Evolutionary conservation across 2,113 vertebrate species (phyloP), one percentile per base, ranked within the genome.

Genomic region (Blennius ocellaris): DNA sequence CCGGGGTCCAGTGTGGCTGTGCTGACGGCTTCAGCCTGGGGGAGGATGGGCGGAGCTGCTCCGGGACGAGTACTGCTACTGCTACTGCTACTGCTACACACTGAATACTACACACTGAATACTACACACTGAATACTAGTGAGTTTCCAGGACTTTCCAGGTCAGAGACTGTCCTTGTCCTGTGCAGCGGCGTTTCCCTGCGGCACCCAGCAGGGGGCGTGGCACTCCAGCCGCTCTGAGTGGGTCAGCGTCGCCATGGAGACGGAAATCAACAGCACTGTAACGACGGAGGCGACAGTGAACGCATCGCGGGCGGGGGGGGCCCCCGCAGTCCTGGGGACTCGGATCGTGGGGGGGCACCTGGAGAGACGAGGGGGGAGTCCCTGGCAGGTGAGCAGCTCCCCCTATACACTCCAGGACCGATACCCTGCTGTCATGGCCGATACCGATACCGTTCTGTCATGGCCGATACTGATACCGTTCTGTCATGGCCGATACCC

Each of bases 351-450:
- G 0, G 94, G 96, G 7, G 94, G 94, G 63, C 45, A 15, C 3
- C 55, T 94, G n/a, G 95, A 95, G 81, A 88, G 8, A 3, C 86
- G 6, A 48, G 95, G 95, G 6, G 88, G 93, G 6, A 97, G 95
- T 73, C 95, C 95, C 2, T 97, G 94, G 95, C 95, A 96, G 95
- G 80, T 76, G 94, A n/a, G n/a, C n/a, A n/a, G n/a, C n/a, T n/a
- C n/a, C n/a, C n/a, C n/a, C n/a, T n/a, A n/a, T n/a, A n/a, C n/a
- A n/a, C n/a, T n/a, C n/a, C n/a, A n/a, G n/a, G n/a, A n/a, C n/a
- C n/a, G n/a, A n/a, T n/a, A n/a, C n/a, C n/a, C n/a, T n/a, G n/a
- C n/a, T n/a, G n/a, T n/a, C n/a, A n/a, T n/a, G n/a, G n/a, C n/a
- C n/a, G n/a, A n/a, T n/a, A n/a, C n/a, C n/a, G n/a, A n/a, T n/a